These are phyloP conservation scores for Serilophus lunatus DNA, from an alignment of 2,113 vertebrate genomes.

Conservation along the genomic window DNA sequence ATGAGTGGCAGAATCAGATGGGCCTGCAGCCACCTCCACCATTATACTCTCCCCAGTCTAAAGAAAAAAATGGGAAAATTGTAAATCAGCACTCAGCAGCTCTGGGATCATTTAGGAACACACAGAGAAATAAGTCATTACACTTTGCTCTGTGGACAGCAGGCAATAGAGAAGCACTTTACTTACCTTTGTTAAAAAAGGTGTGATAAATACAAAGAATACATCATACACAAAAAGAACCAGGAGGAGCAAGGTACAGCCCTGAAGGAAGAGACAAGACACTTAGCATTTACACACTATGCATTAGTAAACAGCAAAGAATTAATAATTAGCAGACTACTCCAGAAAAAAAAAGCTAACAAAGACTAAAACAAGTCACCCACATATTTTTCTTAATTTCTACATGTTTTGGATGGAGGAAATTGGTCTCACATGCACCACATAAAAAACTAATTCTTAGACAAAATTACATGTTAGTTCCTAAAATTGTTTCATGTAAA, in stretches of 20 bases:
- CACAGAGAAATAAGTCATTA: neutral
- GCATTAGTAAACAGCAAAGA: neutral
- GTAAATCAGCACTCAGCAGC: neutral
- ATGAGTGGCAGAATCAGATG: conserved; percentile 85
- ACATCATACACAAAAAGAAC: conserved; percentile 93
- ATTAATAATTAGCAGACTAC: neutral
- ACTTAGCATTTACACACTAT: neutral
- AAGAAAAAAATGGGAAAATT: neutral
- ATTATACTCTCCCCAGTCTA: conserved; percentile 96
- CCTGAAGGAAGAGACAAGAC: conserved; percentile 70
- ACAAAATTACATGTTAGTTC: neutral
- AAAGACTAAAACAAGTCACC: neutral
- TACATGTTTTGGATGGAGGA: neutral
- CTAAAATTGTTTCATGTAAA: neutral
- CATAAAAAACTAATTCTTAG: neutral
- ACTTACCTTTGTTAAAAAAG: conserved; percentile 89
- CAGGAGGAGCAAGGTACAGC: conserved; percentile 88
- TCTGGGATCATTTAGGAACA: neutral
- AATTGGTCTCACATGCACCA: neutral
- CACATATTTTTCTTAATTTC: neutral
- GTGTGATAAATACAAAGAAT: conserved; percentile 96
- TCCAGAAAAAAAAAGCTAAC: neutral
- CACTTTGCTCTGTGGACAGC: neutral
- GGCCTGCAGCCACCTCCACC: conserved; percentile 95
- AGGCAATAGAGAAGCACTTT: neutral